Conservation (phyloP, 2,113 vertebrate species). For the Vulpes vulpes region DNA sequence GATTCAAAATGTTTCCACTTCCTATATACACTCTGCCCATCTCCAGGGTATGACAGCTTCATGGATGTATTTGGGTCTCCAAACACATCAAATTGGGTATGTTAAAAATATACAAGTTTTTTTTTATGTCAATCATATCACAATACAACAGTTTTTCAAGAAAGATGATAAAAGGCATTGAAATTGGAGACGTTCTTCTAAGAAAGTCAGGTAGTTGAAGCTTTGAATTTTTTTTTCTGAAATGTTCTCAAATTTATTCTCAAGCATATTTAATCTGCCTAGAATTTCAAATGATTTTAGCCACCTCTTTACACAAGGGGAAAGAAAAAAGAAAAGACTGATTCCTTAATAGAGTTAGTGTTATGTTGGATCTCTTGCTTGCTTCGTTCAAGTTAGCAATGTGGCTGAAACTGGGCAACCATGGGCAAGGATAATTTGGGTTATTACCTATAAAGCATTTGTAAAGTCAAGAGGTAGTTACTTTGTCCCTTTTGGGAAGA, state of each 20-base stretch:
- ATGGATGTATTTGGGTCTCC: not conserved
- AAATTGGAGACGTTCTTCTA: not conserved
- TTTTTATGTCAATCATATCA: not conserved
- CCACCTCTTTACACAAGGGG: not conserved
- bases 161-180: not conserved
- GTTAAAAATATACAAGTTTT: not conserved
- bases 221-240: not conserved
- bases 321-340: not conserved
- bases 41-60: not conserved
- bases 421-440: not conserved
- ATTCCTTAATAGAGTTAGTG: not conserved
- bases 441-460: not conserved
- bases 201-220: not conserved
- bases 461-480: not conserved
- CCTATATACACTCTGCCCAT: not conserved
- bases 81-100: not conserved
- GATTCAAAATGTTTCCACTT: not conserved
- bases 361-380: not conserved
- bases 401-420: not conserved
- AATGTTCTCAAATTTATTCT: not conserved
- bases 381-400: not conserved
- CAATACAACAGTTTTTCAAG: not conserved
- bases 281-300: not conserved
- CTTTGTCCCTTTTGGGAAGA: not conserved
- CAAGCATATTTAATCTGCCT: not conserved